Conservation (phyloP, 2,797 vertebrate genomes). For the Sebastiscus albofasciatus region DNA sequence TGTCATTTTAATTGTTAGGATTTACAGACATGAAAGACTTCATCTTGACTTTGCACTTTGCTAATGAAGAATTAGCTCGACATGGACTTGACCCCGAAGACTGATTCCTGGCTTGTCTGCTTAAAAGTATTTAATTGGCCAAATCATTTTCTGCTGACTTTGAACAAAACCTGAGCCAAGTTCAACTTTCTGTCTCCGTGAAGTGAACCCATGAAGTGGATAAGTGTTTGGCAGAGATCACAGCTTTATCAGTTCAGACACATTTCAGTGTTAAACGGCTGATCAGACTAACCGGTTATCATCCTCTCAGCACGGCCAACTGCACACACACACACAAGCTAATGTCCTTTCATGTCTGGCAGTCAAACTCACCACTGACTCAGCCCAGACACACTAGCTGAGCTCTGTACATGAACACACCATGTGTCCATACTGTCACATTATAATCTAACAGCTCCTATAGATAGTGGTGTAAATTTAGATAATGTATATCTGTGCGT, state of each 20-base stretch:
- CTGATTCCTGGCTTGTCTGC: constrained; percentile 6
- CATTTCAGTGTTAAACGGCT: constrained; percentile 29
- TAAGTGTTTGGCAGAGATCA: constrained; percentile 20
- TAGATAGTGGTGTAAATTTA: not conserved
- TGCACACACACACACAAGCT: constrained; percentile 22
- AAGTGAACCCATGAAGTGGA: constrained; percentile 18
- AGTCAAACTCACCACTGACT: not conserved
- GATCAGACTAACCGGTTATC: constrained; percentile 45
- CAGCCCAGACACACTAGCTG: not conserved
- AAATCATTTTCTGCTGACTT: constrained; percentile 7
- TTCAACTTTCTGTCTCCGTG: not conserved
- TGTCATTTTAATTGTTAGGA: not conserved
- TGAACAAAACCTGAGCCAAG: not conserved
- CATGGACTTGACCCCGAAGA: not conserved
- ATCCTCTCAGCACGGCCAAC: constrained; percentile 27
- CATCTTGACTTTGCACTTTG: not conserved
- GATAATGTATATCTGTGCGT: not conserved
- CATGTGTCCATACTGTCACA: not conserved
- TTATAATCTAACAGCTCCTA: not conserved
- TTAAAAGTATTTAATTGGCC: constrained; percentile 26
- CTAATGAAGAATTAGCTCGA: not conserved
- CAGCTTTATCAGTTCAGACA: constrained; percentile 45
- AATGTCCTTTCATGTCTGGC: constrained; percentile 16
- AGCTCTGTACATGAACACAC: not conserved
- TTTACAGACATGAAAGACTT: not conserved